Evolutionary conservation across 2,797 vertebrate genomes (phyloP).

Genomic region (Agapornis canus): DNA sequence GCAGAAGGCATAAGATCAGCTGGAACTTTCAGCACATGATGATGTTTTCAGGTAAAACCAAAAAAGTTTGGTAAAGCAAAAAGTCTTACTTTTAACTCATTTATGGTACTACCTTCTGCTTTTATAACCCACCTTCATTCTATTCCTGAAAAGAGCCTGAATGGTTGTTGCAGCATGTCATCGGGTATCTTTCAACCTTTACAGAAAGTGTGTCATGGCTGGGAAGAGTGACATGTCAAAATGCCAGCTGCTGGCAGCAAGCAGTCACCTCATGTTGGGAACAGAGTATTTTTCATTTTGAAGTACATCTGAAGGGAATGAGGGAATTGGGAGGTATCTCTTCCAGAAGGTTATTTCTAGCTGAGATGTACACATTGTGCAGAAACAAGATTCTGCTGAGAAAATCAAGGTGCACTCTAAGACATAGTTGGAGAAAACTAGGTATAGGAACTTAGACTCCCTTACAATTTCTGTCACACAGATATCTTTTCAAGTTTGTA

Average conservation of each 20-base stretch:
- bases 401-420: rapidly evolving
- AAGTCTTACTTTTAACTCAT: not conserved
- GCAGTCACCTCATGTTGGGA: not conserved
- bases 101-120: not conserved
- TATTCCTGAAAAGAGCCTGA: not conserved
- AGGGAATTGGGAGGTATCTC: not conserved
- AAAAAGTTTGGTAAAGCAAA: not conserved
- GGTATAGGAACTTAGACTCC: not conserved
- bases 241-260: not conserved
- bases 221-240: not conserved
- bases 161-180: not conserved
- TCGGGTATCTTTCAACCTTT: not conserved
- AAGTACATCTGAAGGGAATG: not conserved
- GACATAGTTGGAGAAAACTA: not conserved
- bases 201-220: not conserved
- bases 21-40: constrained; percentile 99
- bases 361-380: not conserved
- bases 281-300: not conserved
- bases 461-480: not conserved
- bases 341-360: not conserved
- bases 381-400: not conserved
- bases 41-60: constrained; percentile 94
- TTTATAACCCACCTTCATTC: not conserved
- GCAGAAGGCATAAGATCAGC: constrained; percentile 93
- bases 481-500: not conserved